A percentile compares a stretch with the other conserved stretches of the same genome.
phyloP scores from a whole-genome alignment of 1,140 invertebrate genomes.

The Drosophila santomea region DNA sequence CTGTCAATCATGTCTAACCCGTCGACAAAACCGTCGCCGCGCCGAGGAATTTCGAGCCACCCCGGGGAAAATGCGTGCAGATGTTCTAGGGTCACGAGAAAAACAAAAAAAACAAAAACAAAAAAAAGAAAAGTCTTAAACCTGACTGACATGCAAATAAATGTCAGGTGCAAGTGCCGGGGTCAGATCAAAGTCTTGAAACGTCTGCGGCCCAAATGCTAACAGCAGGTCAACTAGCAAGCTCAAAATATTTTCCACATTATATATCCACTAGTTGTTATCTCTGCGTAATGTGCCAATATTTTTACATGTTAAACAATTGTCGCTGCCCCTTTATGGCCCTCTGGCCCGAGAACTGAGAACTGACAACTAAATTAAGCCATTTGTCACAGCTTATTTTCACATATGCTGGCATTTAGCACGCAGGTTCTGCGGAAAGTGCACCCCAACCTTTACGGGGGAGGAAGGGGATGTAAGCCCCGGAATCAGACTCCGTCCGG shows the following conservation, averaged over 20 bases:
- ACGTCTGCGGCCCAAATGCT: conserved; percentile 49
- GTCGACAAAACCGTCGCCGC: conserved; percentile 29
- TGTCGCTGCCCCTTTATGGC: conserved; percentile 25
- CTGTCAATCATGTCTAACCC: conserved; percentile 67
- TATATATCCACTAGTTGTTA: conserved; percentile 49
- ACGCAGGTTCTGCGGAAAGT: conserved; percentile 57
- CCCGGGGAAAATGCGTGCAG: conserved; percentile 64
- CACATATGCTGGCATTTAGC: conserved; percentile 84
- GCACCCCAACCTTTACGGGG: background rate
- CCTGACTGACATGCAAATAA: conserved; percentile 72
- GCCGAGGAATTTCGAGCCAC: conserved; percentile 8
- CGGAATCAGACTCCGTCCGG: conserved; percentile 26
- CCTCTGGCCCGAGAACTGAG: conserved; percentile 16
- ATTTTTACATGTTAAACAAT: conserved; percentile 73
- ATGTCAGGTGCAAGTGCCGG: conserved; percentile 63
- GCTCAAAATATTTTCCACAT: conserved; percentile 16
- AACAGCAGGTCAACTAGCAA: conserved; percentile 75
- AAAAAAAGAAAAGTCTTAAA: conserved; percentile 43
- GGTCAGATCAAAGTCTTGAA: conserved; percentile 37
- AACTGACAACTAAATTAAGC: conserved; percentile 84
- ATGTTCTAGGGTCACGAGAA: conserved; percentile 65
- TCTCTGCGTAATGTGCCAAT: conserved; percentile 77
- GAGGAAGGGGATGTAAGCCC: conserved; percentile 14
- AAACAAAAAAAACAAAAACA: conserved; percentile 6
- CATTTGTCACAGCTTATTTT: conserved; percentile 85